Evolutionary conservation across 2,888 invertebrate species (phyloP).

Genomic region (Pseudococcus longispinus): DNA sequence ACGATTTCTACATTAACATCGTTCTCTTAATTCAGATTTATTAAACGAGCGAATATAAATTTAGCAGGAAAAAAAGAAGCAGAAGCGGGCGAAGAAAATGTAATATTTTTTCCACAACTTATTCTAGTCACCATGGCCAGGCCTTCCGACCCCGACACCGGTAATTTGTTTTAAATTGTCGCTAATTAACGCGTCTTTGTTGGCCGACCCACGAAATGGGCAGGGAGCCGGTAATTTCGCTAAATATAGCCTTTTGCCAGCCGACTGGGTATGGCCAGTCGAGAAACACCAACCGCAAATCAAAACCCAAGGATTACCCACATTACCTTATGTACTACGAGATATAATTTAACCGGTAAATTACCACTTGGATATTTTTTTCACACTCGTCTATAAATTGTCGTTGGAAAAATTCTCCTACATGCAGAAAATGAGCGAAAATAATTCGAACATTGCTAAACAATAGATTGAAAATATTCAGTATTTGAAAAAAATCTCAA

Average conservation of each 20-base stretch:
- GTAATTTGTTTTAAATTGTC: conserved; percentile 41
- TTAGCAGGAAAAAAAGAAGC: not conserved
- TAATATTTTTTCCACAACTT: not conserved
- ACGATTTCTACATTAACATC: conserved; percentile 41
- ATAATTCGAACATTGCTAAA: too few relatives aligned
- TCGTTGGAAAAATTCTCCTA: not conserved
- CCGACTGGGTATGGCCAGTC: not conserved
- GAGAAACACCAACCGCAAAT: not conserved
- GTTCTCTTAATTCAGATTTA: conserved; percentile 34
- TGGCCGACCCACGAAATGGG: not conserved
- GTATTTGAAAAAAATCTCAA: too few relatives aligned
- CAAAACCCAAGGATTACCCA: not conserved
- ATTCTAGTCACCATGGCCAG: not conserved
- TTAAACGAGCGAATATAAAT: conserved; percentile 34
- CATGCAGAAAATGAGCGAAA: too few relatives aligned
- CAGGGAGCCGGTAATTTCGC: not conserved
- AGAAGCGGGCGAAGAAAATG: not conserved
- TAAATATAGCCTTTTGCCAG: not conserved
- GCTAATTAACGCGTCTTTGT: conserved; percentile 42
- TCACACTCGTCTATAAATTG: not conserved
- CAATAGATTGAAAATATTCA: not conserved
- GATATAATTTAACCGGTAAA: not conserved
- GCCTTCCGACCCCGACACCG: not conserved
- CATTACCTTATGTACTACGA: not conserved
- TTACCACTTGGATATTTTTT: not conserved